These are phyloP conservation scores for Strigamia crassipes DNA, from an alignment of 2,888 invertebrate genomes.

Conservation along the genomic window DNA sequence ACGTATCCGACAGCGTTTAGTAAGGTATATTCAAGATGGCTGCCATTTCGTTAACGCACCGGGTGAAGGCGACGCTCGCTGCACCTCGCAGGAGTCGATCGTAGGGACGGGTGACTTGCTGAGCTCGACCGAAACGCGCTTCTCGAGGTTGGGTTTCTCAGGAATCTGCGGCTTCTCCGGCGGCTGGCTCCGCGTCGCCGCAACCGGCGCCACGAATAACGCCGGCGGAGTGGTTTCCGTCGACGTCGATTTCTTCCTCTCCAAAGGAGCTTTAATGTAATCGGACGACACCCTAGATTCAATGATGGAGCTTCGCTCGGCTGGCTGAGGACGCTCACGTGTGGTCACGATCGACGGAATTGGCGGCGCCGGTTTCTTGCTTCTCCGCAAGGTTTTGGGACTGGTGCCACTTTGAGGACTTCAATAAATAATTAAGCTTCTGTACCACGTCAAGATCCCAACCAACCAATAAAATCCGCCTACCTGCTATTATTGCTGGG, in stretches of 20 bases:
- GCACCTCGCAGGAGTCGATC: background rate
- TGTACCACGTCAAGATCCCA: too few species aligned
- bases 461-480: too few species aligned
- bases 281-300: background rate
- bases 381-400: constrained; percentile 73
- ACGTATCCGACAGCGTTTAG: too few species aligned
- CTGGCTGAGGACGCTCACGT: background rate
- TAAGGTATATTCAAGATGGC: too few species aligned
- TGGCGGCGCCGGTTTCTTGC: constrained; percentile 69
- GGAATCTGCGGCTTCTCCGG: constrained; percentile 29
- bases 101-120: background rate
- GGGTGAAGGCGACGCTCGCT: background rate
- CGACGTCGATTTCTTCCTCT: background rate
- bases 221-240: background rate
- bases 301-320: background rate
- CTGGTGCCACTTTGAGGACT: constrained; percentile 59
- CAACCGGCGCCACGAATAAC: background rate
- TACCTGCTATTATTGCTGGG: constrained; percentile 44
- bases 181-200: background rate
- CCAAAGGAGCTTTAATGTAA: background rate
- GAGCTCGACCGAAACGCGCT: background rate
- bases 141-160: constrained; percentile 29
- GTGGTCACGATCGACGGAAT: constrained; percentile 51
- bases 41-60: background rate
- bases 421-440: too few species aligned